phyloP scores from a whole-genome alignment of 1,140 invertebrate species.

The Drosophila kikkawai region DNA sequence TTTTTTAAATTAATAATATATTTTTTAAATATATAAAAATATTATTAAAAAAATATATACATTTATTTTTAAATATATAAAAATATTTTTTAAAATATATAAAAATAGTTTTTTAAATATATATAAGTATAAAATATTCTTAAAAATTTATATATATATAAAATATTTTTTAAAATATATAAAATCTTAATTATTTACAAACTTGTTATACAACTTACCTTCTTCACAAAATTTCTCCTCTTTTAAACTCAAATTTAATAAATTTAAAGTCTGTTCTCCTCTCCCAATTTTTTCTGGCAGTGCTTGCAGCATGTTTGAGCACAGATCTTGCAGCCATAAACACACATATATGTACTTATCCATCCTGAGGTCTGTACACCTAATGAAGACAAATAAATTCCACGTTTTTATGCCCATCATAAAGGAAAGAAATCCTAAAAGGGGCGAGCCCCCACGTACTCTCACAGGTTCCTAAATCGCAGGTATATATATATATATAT shows the following conservation, averaged over 20 bases:
- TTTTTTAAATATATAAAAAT: no score
- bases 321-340: background rate
- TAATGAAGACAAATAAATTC: slow-evolving; percentile 17
- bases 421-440: background rate
- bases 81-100: no score
- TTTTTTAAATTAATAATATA: background rate
- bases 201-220: background rate
- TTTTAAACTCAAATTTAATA: background rate
- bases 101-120: no score
- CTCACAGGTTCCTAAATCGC: background rate
- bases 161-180: background rate
- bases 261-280: background rate
- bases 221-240: background rate
- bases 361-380: no score
- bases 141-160: no score
- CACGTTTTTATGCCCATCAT: background rate
- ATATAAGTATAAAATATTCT: background rate
- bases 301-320: slow-evolving; percentile 11
- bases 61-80: background rate
- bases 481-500: background rate
- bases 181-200: background rate
- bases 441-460: background rate
- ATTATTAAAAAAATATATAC: no score
- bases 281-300: background rate
- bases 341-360: no score